Evolutionary conservation across 2,113 vertebrate species (phyloP).

Genomic region (Sprattus sprattus): DNA sequence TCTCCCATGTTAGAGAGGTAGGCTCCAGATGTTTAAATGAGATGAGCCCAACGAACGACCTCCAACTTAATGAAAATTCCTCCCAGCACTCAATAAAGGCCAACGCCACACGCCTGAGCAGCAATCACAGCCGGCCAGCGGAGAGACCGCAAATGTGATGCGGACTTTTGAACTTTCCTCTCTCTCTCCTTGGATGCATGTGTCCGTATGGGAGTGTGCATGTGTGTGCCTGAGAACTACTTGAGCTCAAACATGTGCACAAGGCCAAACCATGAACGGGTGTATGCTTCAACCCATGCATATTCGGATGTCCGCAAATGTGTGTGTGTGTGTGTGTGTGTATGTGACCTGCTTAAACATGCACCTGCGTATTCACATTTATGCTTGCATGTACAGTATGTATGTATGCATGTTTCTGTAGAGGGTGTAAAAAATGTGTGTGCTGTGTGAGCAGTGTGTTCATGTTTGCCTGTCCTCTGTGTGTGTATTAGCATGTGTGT

Average conservation of each 20-base stretch:
- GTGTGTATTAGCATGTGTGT: background rate
- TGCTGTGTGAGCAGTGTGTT: background rate
- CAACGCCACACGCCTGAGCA: background rate
- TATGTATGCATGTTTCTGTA: background rate
- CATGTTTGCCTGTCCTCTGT: background rate
- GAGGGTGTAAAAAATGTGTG: background rate
- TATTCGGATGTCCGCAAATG: background rate
- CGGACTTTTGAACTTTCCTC: conserved; percentile 15
- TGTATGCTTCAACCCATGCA: background rate
- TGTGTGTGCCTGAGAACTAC: background rate
- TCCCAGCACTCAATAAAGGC: conserved; percentile 9
- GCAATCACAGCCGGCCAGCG: background rate
- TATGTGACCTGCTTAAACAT: background rate
- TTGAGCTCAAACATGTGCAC: background rate
- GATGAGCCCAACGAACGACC: conserved; percentile 4
- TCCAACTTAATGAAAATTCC: conserved; percentile 18
- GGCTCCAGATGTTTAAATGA: background rate
- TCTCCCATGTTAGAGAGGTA: background rate
- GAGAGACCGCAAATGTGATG: background rate
- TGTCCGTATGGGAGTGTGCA: background rate
- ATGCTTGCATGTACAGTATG: background rate
- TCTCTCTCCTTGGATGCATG: background rate
- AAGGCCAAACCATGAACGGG: background rate
- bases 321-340: background rate
- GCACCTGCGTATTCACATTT: background rate